Conservation (phyloP, 2,888 invertebrate genomes). For the Podabrus alpinus region DNA sequence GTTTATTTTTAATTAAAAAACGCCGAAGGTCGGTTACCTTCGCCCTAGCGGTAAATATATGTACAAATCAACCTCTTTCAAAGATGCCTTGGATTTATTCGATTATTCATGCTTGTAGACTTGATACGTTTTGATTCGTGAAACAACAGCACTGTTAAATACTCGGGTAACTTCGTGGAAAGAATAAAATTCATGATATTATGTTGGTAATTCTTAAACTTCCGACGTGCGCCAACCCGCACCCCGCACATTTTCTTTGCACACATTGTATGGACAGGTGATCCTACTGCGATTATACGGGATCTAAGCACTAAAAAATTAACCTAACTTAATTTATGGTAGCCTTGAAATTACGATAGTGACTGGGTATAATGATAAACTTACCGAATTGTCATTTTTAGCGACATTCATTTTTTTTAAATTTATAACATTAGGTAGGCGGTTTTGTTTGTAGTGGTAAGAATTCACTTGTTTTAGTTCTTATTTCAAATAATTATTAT, state of each 20-base stretch:
- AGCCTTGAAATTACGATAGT: neutral
- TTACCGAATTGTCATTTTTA: neutral
- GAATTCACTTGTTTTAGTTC: neutral
- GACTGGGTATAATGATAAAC: neutral
- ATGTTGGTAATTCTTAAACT: neutral
- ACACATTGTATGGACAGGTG: neutral
- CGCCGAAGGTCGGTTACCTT: slow-evolving; percentile 14
- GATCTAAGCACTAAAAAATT: neutral
- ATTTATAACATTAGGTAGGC: neutral
- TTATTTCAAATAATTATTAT: neutral
- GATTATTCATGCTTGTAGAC: neutral
- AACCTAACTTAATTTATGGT: neutral
- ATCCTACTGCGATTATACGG: neutral
- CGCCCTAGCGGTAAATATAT: slow-evolving; percentile 10
- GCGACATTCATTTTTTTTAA: neutral
- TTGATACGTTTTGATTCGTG: neutral
- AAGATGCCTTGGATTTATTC: neutral
- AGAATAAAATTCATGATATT: neutral
- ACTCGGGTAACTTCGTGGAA: neutral
- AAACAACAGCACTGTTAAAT: neutral
- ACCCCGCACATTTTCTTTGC: neutral
- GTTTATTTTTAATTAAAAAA: slow-evolving; percentile 4
- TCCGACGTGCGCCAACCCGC: neutral
- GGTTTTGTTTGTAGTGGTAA: neutral
- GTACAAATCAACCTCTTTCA: neutral